A percentile compares a stretch with the other conserved stretches of the same genome.
Conservation (phyloP, 2,888 invertebrate species). For the Lochmaea crataegi region DNA sequence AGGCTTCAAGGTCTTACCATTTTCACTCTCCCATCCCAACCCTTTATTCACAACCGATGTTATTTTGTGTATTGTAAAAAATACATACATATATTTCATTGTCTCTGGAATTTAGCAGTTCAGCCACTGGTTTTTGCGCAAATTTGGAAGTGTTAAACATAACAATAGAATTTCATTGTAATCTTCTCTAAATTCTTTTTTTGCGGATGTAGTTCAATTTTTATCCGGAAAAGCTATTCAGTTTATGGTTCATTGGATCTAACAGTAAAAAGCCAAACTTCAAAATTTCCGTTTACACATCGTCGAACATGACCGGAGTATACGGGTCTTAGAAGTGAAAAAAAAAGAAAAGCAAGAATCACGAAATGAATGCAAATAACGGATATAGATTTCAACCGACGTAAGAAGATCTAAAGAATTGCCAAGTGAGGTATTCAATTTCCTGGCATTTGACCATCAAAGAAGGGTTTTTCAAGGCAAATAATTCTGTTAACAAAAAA, state of each 20-base stretch:
- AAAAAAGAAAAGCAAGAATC: conserved; percentile 2
- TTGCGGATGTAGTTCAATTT: neutral
- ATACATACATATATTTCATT: too few species aligned
- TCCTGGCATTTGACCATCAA: conserved; percentile 22
- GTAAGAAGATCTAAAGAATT: conserved; percentile 27
- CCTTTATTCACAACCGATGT: too few species aligned
- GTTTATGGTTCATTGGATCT: conserved; percentile 20
- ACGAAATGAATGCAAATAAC: conserved; percentile 26
- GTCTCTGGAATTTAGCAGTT: too few species aligned
- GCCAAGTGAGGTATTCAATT: conserved; percentile 28
- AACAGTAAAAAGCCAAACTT: conserved; percentile 12
- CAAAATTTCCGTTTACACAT: conserved; percentile 12
- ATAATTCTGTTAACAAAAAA: neutral
- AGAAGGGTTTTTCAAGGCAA: conserved; percentile 1
- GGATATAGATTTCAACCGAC: neutral
- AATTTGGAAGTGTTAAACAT: too few species aligned
- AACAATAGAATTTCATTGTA: too few species aligned
- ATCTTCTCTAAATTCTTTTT: too few species aligned
- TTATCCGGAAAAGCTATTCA: neutral
- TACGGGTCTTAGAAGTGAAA: neutral
- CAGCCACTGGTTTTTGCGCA: too few species aligned
- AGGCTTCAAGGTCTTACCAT: too few species aligned
- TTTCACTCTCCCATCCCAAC: too few species aligned
- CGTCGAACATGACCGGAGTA: conserved; percentile 8
- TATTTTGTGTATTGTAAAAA: too few species aligned